Conservation (phyloP, 2,888 invertebrate genomes). For the Marasmarcha lunaedactyla region DNA sequence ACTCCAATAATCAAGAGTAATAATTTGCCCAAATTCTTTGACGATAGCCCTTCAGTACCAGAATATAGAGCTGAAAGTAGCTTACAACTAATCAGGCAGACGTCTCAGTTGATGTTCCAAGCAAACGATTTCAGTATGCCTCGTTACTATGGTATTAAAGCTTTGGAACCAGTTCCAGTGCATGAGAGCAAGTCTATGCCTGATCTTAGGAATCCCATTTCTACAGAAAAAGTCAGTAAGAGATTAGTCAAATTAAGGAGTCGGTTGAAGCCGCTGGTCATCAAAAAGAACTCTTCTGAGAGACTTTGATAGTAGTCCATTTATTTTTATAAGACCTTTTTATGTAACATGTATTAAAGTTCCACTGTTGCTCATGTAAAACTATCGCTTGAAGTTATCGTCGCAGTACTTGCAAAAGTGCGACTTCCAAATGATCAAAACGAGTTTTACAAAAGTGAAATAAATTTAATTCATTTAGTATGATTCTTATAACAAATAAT, state of each 20-base stretch:
- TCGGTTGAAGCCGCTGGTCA: conserved; percentile 54
- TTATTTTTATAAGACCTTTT: conserved; percentile 2
- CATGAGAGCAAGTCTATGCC: conserved; percentile 66
- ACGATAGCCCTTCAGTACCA: conserved; percentile 42
- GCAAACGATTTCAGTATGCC: conserved; percentile 74
- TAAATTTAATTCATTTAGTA: too few species aligned
- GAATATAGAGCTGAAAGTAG: conserved; percentile 57
- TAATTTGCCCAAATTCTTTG: conserved; percentile 58
- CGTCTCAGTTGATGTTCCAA: conserved; percentile 57
- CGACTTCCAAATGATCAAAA: too few species aligned
- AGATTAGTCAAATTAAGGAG: conserved; percentile 54
- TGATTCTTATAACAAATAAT: too few species aligned
- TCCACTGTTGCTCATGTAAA: too few species aligned
- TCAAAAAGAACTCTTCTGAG: conserved; percentile 57
- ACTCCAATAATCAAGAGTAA: conserved; percentile 60
- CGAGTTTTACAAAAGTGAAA: too few species aligned
- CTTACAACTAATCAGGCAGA: conserved; percentile 60
- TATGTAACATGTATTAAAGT: too few species aligned
- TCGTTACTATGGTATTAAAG: conserved; percentile 65
- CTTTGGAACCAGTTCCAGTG: conserved; percentile 31
- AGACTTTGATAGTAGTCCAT: conserved; percentile 24
- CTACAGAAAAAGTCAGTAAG: conserved; percentile 48
- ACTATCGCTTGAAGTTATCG: too few species aligned
- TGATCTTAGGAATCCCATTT: conserved; percentile 43
- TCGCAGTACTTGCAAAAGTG: too few species aligned